Percentiles rank a stretch among this genome's conserved stretches.
Evolutionary conservation across 2,797 vertebrate species (phyloP).

Genomic region (Anguilla pacifica): DNA sequence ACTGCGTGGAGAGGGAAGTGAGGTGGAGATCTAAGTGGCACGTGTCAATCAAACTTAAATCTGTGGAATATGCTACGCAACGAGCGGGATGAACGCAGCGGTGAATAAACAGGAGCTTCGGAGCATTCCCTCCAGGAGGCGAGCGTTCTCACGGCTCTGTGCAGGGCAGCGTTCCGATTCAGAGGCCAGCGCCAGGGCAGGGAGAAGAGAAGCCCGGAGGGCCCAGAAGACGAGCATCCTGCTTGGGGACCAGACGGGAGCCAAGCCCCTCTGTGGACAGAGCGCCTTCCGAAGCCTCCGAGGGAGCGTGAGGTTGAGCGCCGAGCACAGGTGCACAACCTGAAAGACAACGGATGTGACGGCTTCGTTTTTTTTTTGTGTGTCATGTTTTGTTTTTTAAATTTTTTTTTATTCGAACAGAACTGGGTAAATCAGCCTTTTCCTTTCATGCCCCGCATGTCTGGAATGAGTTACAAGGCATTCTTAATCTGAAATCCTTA

Average conservation of each 20-base stretch:
- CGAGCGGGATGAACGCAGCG: neutral
- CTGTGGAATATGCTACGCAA: neutral
- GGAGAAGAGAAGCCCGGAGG: neutral
- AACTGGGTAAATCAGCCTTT: too few relatives aligned
- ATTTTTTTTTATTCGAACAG: too few relatives aligned
- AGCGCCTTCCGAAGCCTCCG: neutral
- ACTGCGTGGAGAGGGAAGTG: neutral
- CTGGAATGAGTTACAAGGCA: too few relatives aligned
- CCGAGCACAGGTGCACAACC: neutral
- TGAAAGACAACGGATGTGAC: neutral
- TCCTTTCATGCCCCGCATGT: too few relatives aligned
- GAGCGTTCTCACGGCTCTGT: slow-evolving; percentile 6
- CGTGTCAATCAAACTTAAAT: neutral
- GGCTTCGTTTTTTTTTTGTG: neutral
- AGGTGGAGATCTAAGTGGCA: neutral
- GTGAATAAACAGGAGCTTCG: neutral
- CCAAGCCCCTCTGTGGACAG: neutral
- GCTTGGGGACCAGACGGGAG: neutral
- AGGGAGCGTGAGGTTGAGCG: too few relatives aligned
- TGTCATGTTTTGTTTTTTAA: neutral
- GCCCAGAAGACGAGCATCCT: slow-evolving; percentile 22
- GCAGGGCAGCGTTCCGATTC: neutral
- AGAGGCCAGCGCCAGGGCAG: neutral
- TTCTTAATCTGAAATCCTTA: too few relatives aligned
- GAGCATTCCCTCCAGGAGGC: too few relatives aligned